Evolutionary conservation across 2,888 invertebrate species (phyloP).

Genomic region (Dermolepida albohirtum): DNA sequence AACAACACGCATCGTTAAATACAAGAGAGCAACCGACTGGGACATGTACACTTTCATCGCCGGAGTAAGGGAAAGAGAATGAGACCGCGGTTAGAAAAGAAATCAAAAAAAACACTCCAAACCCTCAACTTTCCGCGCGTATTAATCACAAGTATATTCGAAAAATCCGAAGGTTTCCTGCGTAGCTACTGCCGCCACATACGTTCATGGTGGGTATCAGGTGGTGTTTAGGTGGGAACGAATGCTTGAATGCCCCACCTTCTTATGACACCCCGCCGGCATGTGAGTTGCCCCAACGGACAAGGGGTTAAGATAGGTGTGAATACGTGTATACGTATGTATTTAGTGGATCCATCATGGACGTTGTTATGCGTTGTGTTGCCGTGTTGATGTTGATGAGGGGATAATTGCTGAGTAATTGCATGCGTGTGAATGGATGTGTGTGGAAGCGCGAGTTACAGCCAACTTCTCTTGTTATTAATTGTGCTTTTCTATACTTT

Average conservation of each 20-base stretch:
- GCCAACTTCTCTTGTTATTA: slow-evolving; percentile 30
- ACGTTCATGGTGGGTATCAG: slow-evolving; percentile 26
- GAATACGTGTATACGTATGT: slow-evolving; percentile 38
- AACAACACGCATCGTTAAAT: background rate
- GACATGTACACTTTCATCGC: background rate
- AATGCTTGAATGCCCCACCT: slow-evolving; percentile 49
- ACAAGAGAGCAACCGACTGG: background rate
- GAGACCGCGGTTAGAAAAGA: background rate
- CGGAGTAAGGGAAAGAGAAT: background rate
- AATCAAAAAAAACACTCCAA: too few relatives aligned
- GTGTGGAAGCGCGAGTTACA: slow-evolving; percentile 29
- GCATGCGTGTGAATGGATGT: slow-evolving; percentile 34
- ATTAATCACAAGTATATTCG: too few relatives aligned
- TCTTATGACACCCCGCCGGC: slow-evolving; percentile 45
- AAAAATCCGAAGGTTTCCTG: slow-evolving; percentile 3
- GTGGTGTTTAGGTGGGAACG: slow-evolving; percentile 49
- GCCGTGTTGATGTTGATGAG: slow-evolving; percentile 34
- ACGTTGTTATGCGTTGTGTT: slow-evolving; percentile 34
- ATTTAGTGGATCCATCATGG: slow-evolving; percentile 41
- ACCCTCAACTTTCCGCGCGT: too few relatives aligned
- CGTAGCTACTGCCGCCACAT: background rate
- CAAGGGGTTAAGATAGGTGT: slow-evolving; percentile 51
- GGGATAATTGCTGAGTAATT: slow-evolving; percentile 42
- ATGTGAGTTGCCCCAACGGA: slow-evolving; percentile 41
- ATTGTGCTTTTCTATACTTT: slow-evolving; percentile 27